Evolutionary conservation across 2,888 invertebrate genomes (phyloP), one percentile per base, ranked within the genome.

Genomic region (Hydrotaea cyrtoneurina): DNA sequence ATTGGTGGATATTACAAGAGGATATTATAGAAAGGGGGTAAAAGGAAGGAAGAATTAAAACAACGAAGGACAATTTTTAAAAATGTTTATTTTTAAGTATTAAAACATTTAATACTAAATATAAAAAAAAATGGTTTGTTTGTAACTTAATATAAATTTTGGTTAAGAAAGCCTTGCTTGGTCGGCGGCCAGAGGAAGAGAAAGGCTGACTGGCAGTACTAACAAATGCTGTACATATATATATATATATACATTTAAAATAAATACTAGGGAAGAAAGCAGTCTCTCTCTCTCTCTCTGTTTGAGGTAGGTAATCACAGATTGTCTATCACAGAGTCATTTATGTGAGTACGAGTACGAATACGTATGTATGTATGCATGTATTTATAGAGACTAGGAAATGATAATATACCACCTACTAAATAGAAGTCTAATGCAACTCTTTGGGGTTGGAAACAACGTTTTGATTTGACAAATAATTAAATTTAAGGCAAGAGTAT

Each of bases 401-500:
- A 69, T 10, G 21, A 19, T 21, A 46, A 39, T 17, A n/a, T 39
- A 69, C 69, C 69, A 69, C 43, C 69, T 66, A 66, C 39, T 21
- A 66, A 66, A 43, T 8, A 69, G 23, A 39, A 43, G 75, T 21
- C 26, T 26, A 66, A 73, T 64, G 75, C 71, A 80, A 85, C 85
- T 85, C 85, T 85, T 85, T 82, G 85, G 85, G 85, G 82, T 85
- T 69, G 15, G 69, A 46, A 69, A 69, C 39, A 66, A 39, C 69
- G 46, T 21, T 69, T 31, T 50, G 57, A 26, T 23, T 62, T 79
- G 62, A 83, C 80, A 86, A 85, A 84, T 87, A 75, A 77, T 85
- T 86, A 86, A 86, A 84, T 83, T 85, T 86, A 88, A 87, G 72
- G 78, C 83, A 73, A 83, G 39, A 86, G 80, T 19, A 78, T 55